These are phyloP conservation scores for Ammodytes marinus DNA, from an alignment of 2,113 vertebrate genomes.

Conservation along the genomic window DNA sequence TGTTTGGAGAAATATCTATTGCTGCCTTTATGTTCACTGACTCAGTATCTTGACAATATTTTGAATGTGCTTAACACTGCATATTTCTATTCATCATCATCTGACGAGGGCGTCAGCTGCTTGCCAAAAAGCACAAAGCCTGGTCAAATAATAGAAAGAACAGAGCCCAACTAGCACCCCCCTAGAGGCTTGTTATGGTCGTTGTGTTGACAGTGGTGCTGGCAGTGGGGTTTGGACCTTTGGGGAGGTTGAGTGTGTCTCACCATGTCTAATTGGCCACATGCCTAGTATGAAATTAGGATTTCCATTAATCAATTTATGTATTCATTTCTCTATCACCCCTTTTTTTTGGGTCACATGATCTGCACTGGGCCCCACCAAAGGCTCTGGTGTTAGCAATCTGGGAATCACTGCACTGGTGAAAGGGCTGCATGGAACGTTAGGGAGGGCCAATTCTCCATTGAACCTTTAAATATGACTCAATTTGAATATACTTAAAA, in stretches of 20 bases:
- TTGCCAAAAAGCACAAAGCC: background rate
- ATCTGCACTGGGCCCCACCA: conserved; percentile 4
- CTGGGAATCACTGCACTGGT: background rate
- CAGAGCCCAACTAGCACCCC: background rate
- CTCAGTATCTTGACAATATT: background rate
- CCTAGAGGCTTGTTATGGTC: background rate
- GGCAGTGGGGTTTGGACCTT: background rate
- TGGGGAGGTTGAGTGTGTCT: background rate
- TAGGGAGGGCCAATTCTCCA: conserved; percentile 1
- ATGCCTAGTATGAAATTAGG: conserved; percentile 6
- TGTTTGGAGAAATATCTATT: background rate
- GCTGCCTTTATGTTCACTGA: background rate
- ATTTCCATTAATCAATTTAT: conserved; percentile 20
- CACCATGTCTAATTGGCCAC: conserved; percentile 1
- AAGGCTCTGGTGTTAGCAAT: background rate
- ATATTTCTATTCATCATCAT: background rate
- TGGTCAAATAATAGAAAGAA: background rate
- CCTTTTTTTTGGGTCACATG: conserved; percentile 13
- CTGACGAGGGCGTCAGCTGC: background rate
- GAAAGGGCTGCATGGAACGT: background rate
- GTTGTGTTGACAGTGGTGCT: background rate
- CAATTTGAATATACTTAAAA: background rate
- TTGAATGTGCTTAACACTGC: background rate
- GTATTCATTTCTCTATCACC: background rate
- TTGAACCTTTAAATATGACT: conserved; percentile 33